phyloP scores from a whole-genome alignment of 2,888 invertebrate genomes.

The Hirtodrosophila duncani region DNA sequence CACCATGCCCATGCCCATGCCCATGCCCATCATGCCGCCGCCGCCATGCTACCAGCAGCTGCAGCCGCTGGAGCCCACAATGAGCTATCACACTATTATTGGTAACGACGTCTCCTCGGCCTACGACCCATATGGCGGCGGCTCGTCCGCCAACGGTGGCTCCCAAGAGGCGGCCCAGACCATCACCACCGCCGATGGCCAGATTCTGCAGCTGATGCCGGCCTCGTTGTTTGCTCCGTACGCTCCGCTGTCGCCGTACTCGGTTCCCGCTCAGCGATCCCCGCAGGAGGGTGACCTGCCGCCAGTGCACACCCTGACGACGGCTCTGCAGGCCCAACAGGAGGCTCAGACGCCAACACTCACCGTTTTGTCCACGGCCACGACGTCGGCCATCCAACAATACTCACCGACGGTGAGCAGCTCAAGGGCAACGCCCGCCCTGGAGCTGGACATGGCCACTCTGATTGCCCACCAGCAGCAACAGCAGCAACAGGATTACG shows the following conservation, averaged over 20 bases:
- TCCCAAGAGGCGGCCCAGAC: conserved; percentile 61
- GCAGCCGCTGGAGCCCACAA: conserved; percentile 82
- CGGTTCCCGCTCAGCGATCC: conserved; percentile 64
- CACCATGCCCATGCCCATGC: conserved; percentile 38
- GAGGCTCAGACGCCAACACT: conserved; percentile 54
- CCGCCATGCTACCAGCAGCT: conserved; percentile 79
- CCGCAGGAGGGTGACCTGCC: conserved; percentile 76
- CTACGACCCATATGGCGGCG: conserved; percentile 1
- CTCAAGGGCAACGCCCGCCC: conserved; percentile 78
- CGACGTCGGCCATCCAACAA: no score
- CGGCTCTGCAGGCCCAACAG: conserved; percentile 56
- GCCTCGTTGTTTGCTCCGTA: conserved; percentile 67
- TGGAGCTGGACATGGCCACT: conserved; percentile 56
- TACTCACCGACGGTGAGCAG: conserved; percentile 75
- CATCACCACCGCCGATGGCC: conserved; percentile 67
- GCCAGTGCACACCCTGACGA: conserved; percentile 65
- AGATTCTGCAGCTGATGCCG: conserved; percentile 75
- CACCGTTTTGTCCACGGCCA: conserved; percentile 52
- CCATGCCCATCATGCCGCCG: conserved; percentile 75
- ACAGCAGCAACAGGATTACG: conserved; percentile 33
- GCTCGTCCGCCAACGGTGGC: background rate
- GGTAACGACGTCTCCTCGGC: conserved; percentile 80
- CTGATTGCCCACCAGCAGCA: conserved; percentile 46
- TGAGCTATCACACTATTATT: conserved; percentile 88
- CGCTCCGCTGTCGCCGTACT: conserved; percentile 59